Percentiles rank a stretch among this genome's conserved stretches.
These are phyloP conservation scores for Pyrgilauda ruficollis DNA, from an alignment of 2,113 vertebrate genomes.

Conservation along the genomic window DNA sequence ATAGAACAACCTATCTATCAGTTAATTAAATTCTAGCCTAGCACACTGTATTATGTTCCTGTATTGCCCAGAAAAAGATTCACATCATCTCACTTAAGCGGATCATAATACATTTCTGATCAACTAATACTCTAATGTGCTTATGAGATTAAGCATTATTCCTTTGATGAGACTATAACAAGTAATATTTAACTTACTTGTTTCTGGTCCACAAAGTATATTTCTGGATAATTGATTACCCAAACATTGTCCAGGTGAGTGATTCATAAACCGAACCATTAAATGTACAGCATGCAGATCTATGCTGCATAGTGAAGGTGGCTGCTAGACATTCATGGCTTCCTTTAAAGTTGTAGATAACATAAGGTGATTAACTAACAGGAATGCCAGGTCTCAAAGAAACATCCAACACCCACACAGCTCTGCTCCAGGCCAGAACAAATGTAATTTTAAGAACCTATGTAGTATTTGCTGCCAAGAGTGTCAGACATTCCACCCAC, in stretches of 20 bases:
- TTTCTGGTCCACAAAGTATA: neutral
- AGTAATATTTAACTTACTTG: neutral
- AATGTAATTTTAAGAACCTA: conserved; percentile 16
- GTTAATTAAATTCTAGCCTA: neutral
- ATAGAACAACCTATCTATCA: neutral
- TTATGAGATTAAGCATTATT: neutral
- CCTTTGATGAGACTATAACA: neutral
- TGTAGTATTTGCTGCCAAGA: neutral
- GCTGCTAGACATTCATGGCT: neutral
- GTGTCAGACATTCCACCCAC: conserved; percentile 46
- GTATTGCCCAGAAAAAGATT: neutral
- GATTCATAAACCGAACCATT: neutral
- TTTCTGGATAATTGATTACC: neutral
- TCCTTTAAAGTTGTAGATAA: conserved; percentile 6
- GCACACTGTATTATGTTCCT: neutral
- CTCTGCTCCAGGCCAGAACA: conserved; percentile 33
- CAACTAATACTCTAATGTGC: neutral
- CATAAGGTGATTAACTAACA: neutral
- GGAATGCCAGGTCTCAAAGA: conserved; percentile 1
- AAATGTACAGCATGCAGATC: neutral
- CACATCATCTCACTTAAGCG: neutral
- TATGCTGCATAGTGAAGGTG: neutral
- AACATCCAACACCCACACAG: neutral
- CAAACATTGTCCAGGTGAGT: neutral
- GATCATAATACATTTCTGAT: neutral